Base-by-base conservation (phyloP, 2,113 vertebrate species). In the Antechinus flavipes region DNA sequence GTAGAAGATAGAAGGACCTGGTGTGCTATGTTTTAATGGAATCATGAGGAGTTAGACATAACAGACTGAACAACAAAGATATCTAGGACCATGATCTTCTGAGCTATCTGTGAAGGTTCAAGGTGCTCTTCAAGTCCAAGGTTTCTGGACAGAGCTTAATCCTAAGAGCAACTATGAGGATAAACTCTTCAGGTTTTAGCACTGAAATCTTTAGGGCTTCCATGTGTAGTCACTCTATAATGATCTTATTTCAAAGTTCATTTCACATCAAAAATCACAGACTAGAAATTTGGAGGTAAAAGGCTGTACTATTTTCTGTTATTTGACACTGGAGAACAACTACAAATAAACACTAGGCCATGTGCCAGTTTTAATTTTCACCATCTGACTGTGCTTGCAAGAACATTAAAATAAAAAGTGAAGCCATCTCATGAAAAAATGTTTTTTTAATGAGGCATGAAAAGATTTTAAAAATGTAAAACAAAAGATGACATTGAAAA, bases 371-470 rank as follows among this genome's bases (percentile, higher is more conserved):
- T 76, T 76, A n/a, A n/a, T 76, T 76, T 76, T 42, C 35, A 76
- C 68, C 35, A 76, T 50, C 47, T 50, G 89, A 58, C 68, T 35
- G 26, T 92, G 54, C 93, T 94, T 93, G 0, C 22, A 90, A 89
- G 46, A 93, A 93, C 55, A 96, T 89, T 52, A 49, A 91, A 97
- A 91, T 42, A 96, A 96, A 96, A 95, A 94, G 50, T 12, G 9
- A 93, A 49, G n/a, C 54, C 42, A 92, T 49, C 90, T 91, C 55
- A 25, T 93, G 26, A 92, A 93, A 68, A 97, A 93, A 55, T 56
- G 3, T 49, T 27, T 94, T 95, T 92, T 94, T 49, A 95, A 94
- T 53, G 94, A 94, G 46, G 22, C 42, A 92, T 90, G 50, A 93
- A 90, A 30, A n/a, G 10, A 47, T 95, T 93, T n/a, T 93, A 92